Evolutionary conservation across 2,888 invertebrate species (phyloP).

Genomic region (Folsomia candida): DNA sequence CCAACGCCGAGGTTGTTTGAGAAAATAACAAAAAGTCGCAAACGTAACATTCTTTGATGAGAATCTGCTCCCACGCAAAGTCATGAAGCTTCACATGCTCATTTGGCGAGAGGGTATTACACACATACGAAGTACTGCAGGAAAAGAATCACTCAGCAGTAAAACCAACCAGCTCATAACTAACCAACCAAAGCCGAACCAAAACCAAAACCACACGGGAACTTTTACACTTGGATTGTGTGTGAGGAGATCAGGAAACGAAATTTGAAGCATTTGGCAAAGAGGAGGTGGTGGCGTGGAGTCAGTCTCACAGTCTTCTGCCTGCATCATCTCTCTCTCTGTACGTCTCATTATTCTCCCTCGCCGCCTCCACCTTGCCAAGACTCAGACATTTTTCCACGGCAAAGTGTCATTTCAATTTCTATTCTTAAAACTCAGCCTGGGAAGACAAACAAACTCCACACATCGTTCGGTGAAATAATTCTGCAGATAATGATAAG

Average conservation of each 20-base stretch:
- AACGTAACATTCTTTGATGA: background rate
- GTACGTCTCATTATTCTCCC: constrained; percentile 46
- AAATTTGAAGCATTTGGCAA: constrained; percentile 41
- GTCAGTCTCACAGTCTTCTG: constrained; percentile 16
- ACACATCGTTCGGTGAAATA: background rate
- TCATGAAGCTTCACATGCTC: constrained; percentile 19
- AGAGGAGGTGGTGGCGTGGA: too few relatives aligned
- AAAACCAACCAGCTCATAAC: background rate
- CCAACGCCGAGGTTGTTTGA: background rate
- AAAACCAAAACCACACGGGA: background rate
- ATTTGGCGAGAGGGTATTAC: background rate
- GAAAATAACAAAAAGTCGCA: constrained; percentile 1
- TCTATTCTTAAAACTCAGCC: constrained; percentile 1
- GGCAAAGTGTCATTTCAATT: constrained; percentile 14
- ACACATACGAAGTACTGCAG: too few relatives aligned
- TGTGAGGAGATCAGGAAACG: constrained; percentile 4
- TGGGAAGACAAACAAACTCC: background rate
- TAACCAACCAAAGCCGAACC: background rate
- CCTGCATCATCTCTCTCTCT: background rate
- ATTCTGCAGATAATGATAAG: background rate
- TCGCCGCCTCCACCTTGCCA: constrained; percentile 50
- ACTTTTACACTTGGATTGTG: constrained; percentile 5
- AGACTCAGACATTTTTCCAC: constrained; percentile 9
- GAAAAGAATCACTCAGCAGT: background rate
- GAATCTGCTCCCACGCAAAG: constrained; percentile 45